These are phyloP conservation scores for Typhlichthys eigenmanni DNA, from an alignment of 2,797 vertebrate genomes.

Conservation along the genomic window DNA sequence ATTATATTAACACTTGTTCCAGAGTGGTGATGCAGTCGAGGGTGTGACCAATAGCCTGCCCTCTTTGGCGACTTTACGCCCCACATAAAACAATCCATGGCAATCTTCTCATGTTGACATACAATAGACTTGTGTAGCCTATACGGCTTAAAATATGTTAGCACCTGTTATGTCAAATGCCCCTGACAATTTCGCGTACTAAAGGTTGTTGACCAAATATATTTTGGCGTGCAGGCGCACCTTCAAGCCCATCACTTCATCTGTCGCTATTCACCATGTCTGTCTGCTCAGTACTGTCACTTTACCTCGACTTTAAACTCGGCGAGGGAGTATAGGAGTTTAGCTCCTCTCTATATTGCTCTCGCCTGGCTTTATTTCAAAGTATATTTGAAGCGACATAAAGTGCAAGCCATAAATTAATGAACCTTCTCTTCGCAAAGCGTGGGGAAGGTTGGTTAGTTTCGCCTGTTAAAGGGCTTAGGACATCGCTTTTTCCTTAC, in stretches of 20 bases:
- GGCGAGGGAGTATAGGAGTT: slow-evolving; percentile 65
- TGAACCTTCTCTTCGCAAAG: slow-evolving; percentile 47
- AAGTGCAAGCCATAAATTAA: slow-evolving; percentile 42
- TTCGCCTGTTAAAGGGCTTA: slow-evolving; percentile 78
- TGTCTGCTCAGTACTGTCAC: slow-evolving; percentile 71
- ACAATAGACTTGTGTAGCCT: neutral
- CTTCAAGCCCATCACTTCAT: slow-evolving; percentile 61
- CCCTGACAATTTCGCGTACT: slow-evolving; percentile 13
- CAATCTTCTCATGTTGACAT: neutral
- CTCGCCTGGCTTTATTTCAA: slow-evolving; percentile 39
- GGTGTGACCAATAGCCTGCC: slow-evolving; percentile 48
- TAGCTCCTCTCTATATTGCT: slow-evolving; percentile 39
- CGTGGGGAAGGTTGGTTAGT: slow-evolving; percentile 61
- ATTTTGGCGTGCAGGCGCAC: slow-evolving; percentile 52
- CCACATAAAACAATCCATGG: slow-evolving; percentile 18
- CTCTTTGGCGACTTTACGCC: slow-evolving; percentile 57
- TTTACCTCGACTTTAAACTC: slow-evolving; percentile 78
- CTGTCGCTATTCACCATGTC: slow-evolving; percentile 63
- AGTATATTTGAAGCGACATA: slow-evolving; percentile 58
- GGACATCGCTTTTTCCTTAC: slow-evolving; percentile 69
- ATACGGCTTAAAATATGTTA: neutral
- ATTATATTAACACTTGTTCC: slow-evolving; percentile 8
- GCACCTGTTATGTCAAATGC: neutral
- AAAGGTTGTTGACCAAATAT: slow-evolving; percentile 37
- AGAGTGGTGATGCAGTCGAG: slow-evolving; percentile 50